phyloP scores from a whole-genome alignment of 2,888 invertebrate genomes.

The Drosophila lacicola region DNA sequence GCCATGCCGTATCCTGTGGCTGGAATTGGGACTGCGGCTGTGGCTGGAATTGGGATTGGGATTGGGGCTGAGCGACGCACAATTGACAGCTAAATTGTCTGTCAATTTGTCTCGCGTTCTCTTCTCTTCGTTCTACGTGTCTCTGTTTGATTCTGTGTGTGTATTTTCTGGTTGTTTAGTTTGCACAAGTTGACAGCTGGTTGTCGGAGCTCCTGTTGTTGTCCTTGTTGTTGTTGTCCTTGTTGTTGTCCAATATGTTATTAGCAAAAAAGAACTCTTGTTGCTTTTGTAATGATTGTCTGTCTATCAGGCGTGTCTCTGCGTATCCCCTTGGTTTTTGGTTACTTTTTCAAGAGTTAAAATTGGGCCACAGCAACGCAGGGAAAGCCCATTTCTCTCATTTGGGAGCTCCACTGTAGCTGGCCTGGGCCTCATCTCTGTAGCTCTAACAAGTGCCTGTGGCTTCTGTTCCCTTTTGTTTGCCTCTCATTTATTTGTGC shows the following conservation, averaged over 20 bases:
- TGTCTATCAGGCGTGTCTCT: slow-evolving; percentile 39
- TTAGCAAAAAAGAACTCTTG: slow-evolving; percentile 47
- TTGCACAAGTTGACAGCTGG: slow-evolving; percentile 65
- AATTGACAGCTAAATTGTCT: slow-evolving; percentile 80
- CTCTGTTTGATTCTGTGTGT: slow-evolving; percentile 7
- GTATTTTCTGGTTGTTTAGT: slow-evolving; percentile 44
- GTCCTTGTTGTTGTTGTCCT: slow-evolving; percentile 30
- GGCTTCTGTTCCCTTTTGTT: slow-evolving; percentile 29
- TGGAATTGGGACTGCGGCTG: not conserved
- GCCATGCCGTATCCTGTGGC: slow-evolving; percentile 27
- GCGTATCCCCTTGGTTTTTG: slow-evolving; percentile 41
- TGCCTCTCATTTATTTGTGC: slow-evolving; percentile 60
- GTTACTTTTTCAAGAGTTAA: slow-evolving; percentile 44
- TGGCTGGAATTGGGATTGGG: not conserved
- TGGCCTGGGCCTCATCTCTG: slow-evolving; percentile 3
- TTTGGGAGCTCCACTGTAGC: slow-evolving; percentile 17
- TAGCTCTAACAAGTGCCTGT: slow-evolving; percentile 32
- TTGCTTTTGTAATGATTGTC: slow-evolving; percentile 51
- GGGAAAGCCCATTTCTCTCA: slow-evolving; percentile 10
- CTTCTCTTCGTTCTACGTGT: not conserved
- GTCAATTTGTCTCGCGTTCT: slow-evolving; percentile 76
- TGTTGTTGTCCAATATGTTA: slow-evolving; percentile 48
- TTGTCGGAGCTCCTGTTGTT: slow-evolving; percentile 31
- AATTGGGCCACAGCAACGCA: slow-evolving; percentile 49
- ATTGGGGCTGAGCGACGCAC: slow-evolving; percentile 45